These are phyloP conservation scores for Cygnus buccinator DNA, from an alignment of 2,113 vertebrate species.

Conservation along the genomic window DNA sequence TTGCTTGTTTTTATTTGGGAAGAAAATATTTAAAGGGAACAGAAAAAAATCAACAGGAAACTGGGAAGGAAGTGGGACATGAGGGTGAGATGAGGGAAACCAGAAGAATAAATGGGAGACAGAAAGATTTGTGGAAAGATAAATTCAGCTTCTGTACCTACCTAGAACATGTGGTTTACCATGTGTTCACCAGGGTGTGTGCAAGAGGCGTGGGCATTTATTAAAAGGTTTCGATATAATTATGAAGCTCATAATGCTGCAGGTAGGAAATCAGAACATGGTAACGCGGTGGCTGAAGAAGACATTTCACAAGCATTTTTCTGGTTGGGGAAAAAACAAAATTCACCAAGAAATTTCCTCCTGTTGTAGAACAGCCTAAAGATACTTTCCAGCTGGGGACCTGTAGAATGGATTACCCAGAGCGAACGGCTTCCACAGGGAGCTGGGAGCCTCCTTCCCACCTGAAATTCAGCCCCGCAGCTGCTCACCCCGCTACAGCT, in stretches of 20 bases:
- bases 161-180: not conserved
- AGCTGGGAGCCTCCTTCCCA: not conserved
- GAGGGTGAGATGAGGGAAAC: not conserved
- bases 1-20: not conserved
- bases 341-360: not conserved
- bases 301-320: not conserved
- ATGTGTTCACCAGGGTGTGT: not conserved
- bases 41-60: not conserved
- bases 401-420: not conserved
- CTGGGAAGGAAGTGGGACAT: not conserved
- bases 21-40: not conserved
- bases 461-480: not conserved
- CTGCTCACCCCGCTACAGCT: fast-evolving
- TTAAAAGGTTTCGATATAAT: not conserved
- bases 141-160: not conserved
- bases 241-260: not conserved
- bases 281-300: not conserved
- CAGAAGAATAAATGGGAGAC: not conserved
- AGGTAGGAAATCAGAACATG: not conserved
- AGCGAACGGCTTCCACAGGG: fast-evolving
- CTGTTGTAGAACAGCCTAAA: not conserved
- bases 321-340: not conserved
- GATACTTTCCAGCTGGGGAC: not conserved
- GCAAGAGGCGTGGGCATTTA: not conserved
- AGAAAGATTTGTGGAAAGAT: not conserved